A percentile compares a stretch with the other conserved stretches of the same genome.
These are phyloP conservation scores for Neoaliturus tenellus DNA, from an alignment of 2,888 invertebrate species.

Conservation along the genomic window DNA sequence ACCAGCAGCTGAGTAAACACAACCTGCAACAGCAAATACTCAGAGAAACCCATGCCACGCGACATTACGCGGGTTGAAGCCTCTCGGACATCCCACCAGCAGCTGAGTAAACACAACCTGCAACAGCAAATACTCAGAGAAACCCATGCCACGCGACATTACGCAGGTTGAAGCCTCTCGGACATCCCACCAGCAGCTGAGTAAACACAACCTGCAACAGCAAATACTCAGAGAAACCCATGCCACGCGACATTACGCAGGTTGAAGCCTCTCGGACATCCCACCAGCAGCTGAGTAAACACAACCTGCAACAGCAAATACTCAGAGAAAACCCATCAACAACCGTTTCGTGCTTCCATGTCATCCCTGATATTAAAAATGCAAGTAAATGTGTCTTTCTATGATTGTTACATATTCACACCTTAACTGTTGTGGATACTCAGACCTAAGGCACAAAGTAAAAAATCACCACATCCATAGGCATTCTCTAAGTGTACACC, in stretches of 20 bases:
- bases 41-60: conserved; percentile 77
- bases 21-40: conserved; percentile 67
- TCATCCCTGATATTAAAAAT: too few relatives aligned
- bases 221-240: conserved; percentile 72
- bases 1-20: conserved; percentile 72
- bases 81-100: conserved; percentile 74
- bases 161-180: conserved; percentile 74
- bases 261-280: conserved; percentile 74
- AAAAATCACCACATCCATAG: too few relatives aligned
- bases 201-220: conserved; percentile 70
- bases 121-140: conserved; percentile 65
- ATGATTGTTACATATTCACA: too few relatives aligned
- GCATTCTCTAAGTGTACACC: too few relatives aligned
- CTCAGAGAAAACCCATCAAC: too few relatives aligned
- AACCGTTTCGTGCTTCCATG: too few relatives aligned
- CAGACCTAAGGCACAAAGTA: too few relatives aligned
- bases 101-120: conserved; percentile 72
- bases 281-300: conserved; percentile 73
- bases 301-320: conserved; percentile 67
- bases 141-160: conserved; percentile 77
- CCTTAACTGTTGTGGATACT: too few relatives aligned
- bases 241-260: conserved; percentile 76
- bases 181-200: conserved; percentile 73
- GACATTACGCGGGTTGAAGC: conserved; percentile 75
- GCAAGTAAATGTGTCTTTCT: too few relatives aligned